Evolutionary conservation across 2,113 vertebrate genomes (phyloP).

Genomic region (Microcebus jonahi): DNA sequence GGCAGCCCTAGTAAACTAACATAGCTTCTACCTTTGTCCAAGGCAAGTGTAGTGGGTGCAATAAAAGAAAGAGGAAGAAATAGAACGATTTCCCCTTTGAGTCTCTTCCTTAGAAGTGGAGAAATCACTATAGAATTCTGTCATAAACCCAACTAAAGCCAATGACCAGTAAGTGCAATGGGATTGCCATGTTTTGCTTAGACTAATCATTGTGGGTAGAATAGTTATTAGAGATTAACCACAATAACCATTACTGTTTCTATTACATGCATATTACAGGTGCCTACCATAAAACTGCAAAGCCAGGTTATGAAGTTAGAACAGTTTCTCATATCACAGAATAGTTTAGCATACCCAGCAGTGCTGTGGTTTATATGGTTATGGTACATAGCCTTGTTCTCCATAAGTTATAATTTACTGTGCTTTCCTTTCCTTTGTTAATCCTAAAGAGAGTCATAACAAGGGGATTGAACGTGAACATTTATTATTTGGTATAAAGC

Average conservation of each 20-base stretch:
- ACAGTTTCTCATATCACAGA: neutral
- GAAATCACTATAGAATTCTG: neutral
- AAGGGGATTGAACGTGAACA: neutral
- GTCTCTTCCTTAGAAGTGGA: neutral
- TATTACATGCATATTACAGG: neutral
- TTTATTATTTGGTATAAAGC: conserved; percentile 12
- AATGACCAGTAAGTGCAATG: neutral
- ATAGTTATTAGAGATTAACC: neutral
- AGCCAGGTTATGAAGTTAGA: neutral
- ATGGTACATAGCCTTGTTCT: neutral
- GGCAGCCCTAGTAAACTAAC: too few relatives aligned
- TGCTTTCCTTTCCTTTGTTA: neutral
- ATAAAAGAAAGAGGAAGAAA: neutral
- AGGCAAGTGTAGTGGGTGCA: fast-evolving
- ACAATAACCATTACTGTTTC: neutral
- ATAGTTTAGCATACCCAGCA: neutral
- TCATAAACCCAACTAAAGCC: neutral
- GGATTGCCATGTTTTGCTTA: neutral
- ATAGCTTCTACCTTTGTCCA: neutral
- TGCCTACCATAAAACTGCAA: neutral
- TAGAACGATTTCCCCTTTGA: neutral
- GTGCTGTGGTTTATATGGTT: neutral
- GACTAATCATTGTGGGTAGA: neutral
- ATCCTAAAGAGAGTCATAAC: conserved; percentile 13
- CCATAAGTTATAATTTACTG: neutral